Conservation (phyloP, 2,113 vertebrate genomes). For the Chascanopsetta lugubris region DNA sequence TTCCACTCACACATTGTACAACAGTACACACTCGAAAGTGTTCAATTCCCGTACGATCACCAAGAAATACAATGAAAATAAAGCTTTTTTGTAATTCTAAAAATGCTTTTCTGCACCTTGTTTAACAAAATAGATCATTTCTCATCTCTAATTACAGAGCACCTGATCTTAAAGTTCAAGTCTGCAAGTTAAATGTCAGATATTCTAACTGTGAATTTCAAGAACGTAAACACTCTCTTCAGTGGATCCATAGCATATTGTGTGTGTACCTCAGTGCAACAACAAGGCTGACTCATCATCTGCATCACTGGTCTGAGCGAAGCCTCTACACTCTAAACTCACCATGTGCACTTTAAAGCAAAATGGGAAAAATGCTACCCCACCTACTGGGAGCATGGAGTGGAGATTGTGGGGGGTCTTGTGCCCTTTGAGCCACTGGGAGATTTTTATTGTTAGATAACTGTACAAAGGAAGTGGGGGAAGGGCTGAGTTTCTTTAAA, state of each 20-base stretch:
- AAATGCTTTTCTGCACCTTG: background rate
- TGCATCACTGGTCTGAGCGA: background rate
- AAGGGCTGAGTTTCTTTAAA: conserved; percentile 2
- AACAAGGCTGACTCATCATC: too few species aligned
- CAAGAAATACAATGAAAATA: background rate
- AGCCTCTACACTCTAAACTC: background rate
- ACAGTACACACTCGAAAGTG: conserved; percentile 21
- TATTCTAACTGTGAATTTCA: too few species aligned
- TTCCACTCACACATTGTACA: conserved; percentile 44
- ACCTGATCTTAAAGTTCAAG: too few species aligned
- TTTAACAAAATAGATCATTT: background rate
- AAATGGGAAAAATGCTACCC: background rate
- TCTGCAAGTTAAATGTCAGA: too few species aligned
- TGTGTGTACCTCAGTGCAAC: background rate
- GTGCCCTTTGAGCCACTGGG: conserved; percentile 2
- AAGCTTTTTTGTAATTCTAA: background rate
- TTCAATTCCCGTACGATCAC: background rate
- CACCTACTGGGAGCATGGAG: background rate
- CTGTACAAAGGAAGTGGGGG: too few species aligned
- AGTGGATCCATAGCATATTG: too few species aligned
- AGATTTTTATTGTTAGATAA: conserved; percentile 5
- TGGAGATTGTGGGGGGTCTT: background rate
- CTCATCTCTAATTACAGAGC: background rate
- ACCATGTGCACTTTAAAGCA: background rate
- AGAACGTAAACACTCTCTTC: too few species aligned